Base-by-base conservation (phyloP, 2,888 invertebrate genomes). In the Pyrrhosoma nymphula region DNA sequence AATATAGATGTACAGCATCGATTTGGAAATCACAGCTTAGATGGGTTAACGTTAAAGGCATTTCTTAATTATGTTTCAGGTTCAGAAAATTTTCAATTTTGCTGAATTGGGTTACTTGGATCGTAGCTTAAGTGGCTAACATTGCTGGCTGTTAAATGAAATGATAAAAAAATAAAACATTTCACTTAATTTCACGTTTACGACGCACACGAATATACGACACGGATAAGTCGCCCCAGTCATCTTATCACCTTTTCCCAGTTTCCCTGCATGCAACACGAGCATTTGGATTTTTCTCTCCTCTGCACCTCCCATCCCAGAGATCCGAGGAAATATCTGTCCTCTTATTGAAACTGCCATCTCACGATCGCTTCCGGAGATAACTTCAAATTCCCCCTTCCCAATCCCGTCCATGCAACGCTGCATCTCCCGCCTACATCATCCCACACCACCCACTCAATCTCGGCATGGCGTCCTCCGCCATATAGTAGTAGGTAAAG, bases 281-380 rank as follows among this genome's bases (percentile, higher is more conserved):
- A 23, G 60, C 56, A 60, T 55, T 82, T 35, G n/a, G 35, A 82
- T 82, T 82, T 82, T 82, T 35, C 26, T 69, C 18, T 69, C 60
- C 35, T 88, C 88, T 39, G 0, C 88, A 55, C 89, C 82, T 69
- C 69, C 69, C 69, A 69, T 60, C 60, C 60, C 60, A 60, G 26
- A 20, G 26, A 82, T n/a, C 26, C 56, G 89, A 89, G 56, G 89
- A 89, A 89, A 89, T 89, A 89, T 89, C 89, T 55, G 56, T 89
- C 89, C 89, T 82, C 82, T 82, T 82, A 82, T 82, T 82, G 82
- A 47, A 91, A 39, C 39, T 91, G 91, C 63, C 39, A 63, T 91
- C 60, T 91, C 39, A 63, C 39, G 91, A 69, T 91, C 63, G 69
- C 39, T 82, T 47, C 93, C 23, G 69, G 55, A 75, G 93, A 93